phyloP scores from a whole-genome alignment of 2,888 invertebrate species.

The Callosobruchus maculatus region DNA sequence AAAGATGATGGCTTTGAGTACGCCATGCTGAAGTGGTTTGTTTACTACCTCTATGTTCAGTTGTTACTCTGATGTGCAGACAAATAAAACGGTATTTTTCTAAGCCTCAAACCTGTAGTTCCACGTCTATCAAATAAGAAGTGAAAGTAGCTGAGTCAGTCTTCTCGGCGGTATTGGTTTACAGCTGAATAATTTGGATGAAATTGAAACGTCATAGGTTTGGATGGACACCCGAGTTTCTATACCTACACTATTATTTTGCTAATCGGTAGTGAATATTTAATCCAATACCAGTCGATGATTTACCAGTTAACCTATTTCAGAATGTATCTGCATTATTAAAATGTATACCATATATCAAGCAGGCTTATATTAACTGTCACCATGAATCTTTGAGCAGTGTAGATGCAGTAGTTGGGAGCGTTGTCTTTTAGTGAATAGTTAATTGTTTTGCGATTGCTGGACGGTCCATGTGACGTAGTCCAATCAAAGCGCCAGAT shows the following conservation, averaged over 20 bases:
- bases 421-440: background rate
- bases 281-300: background rate
- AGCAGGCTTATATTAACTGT: background rate
- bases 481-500: background rate
- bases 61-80: too few relatives aligned
- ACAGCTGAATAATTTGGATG: background rate
- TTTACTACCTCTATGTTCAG: too few relatives aligned
- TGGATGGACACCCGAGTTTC: background rate
- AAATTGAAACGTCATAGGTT: background rate
- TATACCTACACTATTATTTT: background rate
- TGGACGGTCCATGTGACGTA: background rate
- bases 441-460: background rate
- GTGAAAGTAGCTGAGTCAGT: too few relatives aligned
- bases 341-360: background rate
- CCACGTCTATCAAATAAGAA: too few relatives aligned
- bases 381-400: background rate
- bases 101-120: too few relatives aligned
- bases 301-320: background rate
- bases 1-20: too few relatives aligned
- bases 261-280: background rate
- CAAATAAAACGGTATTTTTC: too few relatives aligned
- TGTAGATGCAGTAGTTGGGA: background rate
- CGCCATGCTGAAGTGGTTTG: too few relatives aligned
- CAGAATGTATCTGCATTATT: background rate
- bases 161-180: background rate